phyloP scores from a whole-genome alignment of 2,888 invertebrate species.

The Drosophila anomalata region DNA sequence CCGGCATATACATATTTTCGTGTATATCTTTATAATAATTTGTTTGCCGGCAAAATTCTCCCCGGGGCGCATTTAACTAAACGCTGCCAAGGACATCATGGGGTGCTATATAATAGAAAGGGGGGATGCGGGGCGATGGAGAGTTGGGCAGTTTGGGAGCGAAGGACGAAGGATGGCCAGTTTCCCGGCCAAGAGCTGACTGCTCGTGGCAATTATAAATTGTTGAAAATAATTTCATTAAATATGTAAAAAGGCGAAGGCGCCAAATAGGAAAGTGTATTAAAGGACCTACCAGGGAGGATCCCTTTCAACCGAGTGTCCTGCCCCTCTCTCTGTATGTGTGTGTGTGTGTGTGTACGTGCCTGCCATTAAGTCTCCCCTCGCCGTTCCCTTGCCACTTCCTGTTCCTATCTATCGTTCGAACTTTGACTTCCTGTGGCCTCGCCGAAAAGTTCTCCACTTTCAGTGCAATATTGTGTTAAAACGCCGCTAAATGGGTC shows the following conservation, averaged over 20 bases:
- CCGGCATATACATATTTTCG: constrained; percentile 45
- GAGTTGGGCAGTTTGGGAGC: background rate
- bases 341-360: constrained; percentile 25
- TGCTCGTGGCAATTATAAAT: constrained; percentile 78
- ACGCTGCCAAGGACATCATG: constrained; percentile 43
- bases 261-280: constrained; percentile 63
- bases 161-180: constrained; percentile 23
- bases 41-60: constrained; percentile 66
- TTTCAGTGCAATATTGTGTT: constrained; percentile 10
- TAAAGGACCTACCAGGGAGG: constrained; percentile 43
- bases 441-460: constrained; percentile 38
- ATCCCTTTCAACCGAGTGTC: constrained; percentile 18
- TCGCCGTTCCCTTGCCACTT: constrained; percentile 9
- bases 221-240: constrained; percentile 79
- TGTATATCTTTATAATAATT: constrained; percentile 61
- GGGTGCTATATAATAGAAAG: constrained; percentile 2
- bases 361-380: constrained; percentile 62
- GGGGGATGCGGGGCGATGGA: constrained; percentile 5
- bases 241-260: constrained; percentile 73
- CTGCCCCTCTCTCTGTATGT: constrained; percentile 13
- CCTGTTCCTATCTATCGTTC: constrained; percentile 33
- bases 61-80: constrained; percentile 74
- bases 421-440: constrained; percentile 67
- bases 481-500: background rate
- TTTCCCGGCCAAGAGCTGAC: constrained; percentile 21